phyloP scores from a whole-genome alignment of 2,797 vertebrate species.

The Microctenopoma lineatum region DNA sequence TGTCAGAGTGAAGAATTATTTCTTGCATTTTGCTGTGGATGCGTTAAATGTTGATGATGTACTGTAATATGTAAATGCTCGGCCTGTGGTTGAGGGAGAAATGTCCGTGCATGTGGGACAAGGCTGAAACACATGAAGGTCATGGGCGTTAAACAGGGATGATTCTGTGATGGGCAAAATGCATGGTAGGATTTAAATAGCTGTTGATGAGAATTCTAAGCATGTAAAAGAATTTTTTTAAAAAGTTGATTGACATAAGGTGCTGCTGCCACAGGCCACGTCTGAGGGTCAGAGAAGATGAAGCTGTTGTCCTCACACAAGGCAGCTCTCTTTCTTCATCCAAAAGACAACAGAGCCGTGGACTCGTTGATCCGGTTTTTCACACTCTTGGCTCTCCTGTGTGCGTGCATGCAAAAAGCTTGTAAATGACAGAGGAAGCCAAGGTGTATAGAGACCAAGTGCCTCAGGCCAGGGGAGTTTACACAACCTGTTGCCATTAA shows the following conservation, averaged over 20 bases:
- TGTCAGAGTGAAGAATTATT: no score
- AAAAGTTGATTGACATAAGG: constrained; percentile 36
- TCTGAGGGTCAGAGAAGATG: constrained; percentile 69
- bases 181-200: no score
- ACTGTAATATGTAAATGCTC: no score
- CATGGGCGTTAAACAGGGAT: no score
- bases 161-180: no score
- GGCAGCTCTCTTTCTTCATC: constrained; percentile 44
- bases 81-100: no score
- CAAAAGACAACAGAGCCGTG: constrained; percentile 36
- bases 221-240: constrained; percentile 27
- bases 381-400: constrained; percentile 49
- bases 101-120: no score
- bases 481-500: constrained; percentile 82
- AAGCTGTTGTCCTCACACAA: constrained; percentile 82
- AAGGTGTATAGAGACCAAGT: constrained; percentile 76
- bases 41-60: no score
- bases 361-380: constrained; percentile 80
- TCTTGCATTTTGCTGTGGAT: no score
- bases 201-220: constrained; percentile 28
- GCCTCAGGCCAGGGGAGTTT: constrained; percentile 85
- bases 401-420: constrained; percentile 82
- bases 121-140: no score
- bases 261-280: constrained; percentile 65
- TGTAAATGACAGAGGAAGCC: constrained; percentile 83